Percentiles rank a stretch among this genome's conserved stretches.
Evolutionary conservation across 2,888 invertebrate genomes (phyloP).

Genomic region (Andrena praecox): DNA sequence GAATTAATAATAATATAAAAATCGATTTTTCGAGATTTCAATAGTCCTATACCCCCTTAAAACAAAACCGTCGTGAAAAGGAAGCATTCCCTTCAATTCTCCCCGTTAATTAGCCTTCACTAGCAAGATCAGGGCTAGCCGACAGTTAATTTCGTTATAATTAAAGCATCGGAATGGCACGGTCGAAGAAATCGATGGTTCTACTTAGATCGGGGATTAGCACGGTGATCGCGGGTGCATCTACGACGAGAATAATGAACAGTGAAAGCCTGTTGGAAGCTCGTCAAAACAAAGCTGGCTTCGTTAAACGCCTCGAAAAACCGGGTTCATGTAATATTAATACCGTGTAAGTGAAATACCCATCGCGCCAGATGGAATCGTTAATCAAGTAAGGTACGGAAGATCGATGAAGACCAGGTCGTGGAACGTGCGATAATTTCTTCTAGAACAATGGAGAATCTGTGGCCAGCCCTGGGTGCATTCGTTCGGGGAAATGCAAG

Average conservation of each 20-base stretch:
- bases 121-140: neutral
- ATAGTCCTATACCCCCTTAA: no score
- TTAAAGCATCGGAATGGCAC: neutral
- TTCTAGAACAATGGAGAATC: neutral
- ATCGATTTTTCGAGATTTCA: no score
- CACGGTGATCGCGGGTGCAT: conserved; percentile 58
- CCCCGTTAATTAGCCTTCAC: conserved; percentile 17
- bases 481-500: neutral
- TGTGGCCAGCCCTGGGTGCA: neutral
- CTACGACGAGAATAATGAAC: conserved; percentile 67
- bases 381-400: conserved; percentile 14
- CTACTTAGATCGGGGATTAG: conserved; percentile 63
- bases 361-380: conserved; percentile 21
- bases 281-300: conserved; percentile 46
- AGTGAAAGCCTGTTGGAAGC: conserved; percentile 67
- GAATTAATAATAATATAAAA: no score
- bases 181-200: conserved; percentile 55
- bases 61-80: neutral
- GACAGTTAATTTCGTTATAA: conserved; percentile 9
- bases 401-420: neutral
- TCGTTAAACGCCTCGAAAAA: conserved; percentile 40
- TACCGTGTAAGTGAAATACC: conserved; percentile 41
- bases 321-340: conserved; percentile 52
- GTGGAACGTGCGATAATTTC: neutral
- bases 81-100: conserved; percentile 19